Conservation (phyloP, 2,888 invertebrate genomes). For the Agrypnus murinus region DNA sequence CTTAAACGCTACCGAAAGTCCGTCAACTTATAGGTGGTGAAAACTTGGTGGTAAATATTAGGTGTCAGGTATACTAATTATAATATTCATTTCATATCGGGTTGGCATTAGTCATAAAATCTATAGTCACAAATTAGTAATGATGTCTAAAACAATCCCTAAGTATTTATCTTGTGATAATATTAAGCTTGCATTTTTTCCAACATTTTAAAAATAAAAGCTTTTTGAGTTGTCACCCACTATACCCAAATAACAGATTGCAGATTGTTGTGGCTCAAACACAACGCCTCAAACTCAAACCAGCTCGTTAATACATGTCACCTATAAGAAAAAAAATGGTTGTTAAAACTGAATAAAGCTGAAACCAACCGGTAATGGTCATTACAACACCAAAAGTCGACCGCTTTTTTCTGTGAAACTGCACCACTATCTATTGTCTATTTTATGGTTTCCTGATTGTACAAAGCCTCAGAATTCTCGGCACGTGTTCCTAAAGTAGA, state of each 20-base stretch:
- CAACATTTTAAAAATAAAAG: too few species aligned
- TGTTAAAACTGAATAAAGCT: conserved; percentile 32
- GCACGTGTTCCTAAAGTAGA: conserved; percentile 35
- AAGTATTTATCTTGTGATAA: too few species aligned
- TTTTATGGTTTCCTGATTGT: conserved; percentile 21
- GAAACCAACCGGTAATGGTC: conserved; percentile 45
- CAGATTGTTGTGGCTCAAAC: conserved; percentile 46
- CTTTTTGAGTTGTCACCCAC: neutral
- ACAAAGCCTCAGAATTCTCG: conserved; percentile 4
- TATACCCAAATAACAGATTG: conserved; percentile 8
- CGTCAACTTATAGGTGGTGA: neutral
- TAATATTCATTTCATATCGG: too few species aligned
- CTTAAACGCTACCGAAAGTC: conserved; percentile 18
- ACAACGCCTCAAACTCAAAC: conserved; percentile 47
- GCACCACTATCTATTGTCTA: conserved; percentile 37
- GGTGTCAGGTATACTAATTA: too few species aligned
- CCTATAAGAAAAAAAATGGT: conserved; percentile 36
- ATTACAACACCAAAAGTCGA: conserved; percentile 54
- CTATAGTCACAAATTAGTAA: too few species aligned
- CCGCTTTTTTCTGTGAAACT: conserved; percentile 47
- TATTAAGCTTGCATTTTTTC: too few species aligned
- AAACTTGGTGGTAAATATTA: too few species aligned
- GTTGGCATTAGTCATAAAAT: too few species aligned
- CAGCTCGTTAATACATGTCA: conserved; percentile 45
- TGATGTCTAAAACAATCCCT: too few species aligned